A percentile compares a stretch with the other conserved stretches of the same genome.
Conservation (phyloP, 2,888 invertebrate genomes). For the Cataglyphis albicans region DNA sequence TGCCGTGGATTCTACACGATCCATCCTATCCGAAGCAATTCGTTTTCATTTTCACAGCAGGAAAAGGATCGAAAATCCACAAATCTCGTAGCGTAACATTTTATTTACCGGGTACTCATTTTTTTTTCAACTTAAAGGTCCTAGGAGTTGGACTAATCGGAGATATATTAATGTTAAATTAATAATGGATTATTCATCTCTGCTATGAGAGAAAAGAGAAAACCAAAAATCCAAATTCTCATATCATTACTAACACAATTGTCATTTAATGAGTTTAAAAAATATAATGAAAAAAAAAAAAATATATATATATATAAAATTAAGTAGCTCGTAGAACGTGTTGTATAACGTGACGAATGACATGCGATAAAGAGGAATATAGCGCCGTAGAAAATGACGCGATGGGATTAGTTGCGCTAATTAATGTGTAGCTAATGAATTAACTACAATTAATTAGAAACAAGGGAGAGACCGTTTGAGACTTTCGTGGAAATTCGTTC, state of each 20-base stretch:
- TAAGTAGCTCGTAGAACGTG: not conserved
- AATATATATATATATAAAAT: not conserved
- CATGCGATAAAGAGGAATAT: conserved; percentile 47
- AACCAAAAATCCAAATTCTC: not conserved
- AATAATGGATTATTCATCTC: not conserved
- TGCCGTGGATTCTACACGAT: conserved; percentile 21
- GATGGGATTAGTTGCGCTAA: conserved; percentile 77
- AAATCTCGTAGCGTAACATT: conserved; percentile 6
- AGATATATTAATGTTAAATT: not conserved
- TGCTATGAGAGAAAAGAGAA: no score
- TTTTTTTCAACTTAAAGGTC: not conserved
- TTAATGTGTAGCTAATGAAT: conserved; percentile 75
- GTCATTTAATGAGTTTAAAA: not conserved
- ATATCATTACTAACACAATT: not conserved
- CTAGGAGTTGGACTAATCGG: not conserved
- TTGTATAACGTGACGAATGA: conserved; percentile 24
- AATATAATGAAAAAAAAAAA: not conserved
- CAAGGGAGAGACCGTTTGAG: conserved; percentile 20
- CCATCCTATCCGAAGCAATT: conserved; percentile 4
- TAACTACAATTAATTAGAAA: conserved; percentile 80
- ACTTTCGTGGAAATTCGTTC: conserved; percentile 7
- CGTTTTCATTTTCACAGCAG: conserved; percentile 31
- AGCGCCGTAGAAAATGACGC: conserved; percentile 46
- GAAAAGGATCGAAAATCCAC: not conserved
- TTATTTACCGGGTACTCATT: conserved; percentile 8